phyloP scores from a whole-genome alignment of 2,888 invertebrate genomes.

The Cyrtodaria siliqua region DNA sequence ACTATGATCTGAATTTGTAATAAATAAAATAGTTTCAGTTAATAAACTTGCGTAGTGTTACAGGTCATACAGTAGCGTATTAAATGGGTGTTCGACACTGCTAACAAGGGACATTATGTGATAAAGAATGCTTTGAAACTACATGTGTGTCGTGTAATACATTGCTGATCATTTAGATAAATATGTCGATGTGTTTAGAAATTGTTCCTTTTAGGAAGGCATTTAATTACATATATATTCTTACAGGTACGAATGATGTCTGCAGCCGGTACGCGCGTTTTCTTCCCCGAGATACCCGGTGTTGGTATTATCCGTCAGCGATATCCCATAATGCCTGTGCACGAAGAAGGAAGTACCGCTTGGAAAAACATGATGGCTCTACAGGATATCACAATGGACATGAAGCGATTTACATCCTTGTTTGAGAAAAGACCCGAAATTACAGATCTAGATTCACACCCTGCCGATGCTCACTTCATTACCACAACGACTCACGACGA shows the following conservation, averaged over 20 bases:
- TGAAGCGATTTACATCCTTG: conserved; percentile 38
- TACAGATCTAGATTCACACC: conserved; percentile 18
- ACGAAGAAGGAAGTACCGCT: conserved; percentile 71
- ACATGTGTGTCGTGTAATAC: too few relatives aligned
- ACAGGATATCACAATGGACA: conserved; percentile 64
- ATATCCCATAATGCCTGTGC: conserved; percentile 75
- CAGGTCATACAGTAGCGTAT: too few relatives aligned
- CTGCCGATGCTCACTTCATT: conserved; percentile 47
- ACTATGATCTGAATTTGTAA: too few relatives aligned
- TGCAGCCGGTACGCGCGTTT: conserved; percentile 68
- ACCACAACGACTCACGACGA: conserved; percentile 49
- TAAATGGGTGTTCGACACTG: too few relatives aligned
- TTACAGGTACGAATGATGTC: conserved; percentile 45
- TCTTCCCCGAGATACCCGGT: conserved; percentile 69
- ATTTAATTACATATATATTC: neutral
- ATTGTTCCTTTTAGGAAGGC: too few relatives aligned
- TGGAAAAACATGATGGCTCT: conserved; percentile 75
- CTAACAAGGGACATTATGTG: too few relatives aligned
- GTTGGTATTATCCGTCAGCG: conserved; percentile 74
- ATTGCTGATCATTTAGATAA: too few relatives aligned
- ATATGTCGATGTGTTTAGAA: neutral
- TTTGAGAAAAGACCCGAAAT: conserved; percentile 50
- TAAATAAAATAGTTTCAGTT: too few relatives aligned
- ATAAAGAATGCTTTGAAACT: too few relatives aligned
- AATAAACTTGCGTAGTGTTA: too few relatives aligned